Base-by-base conservation (phyloP, 2,113 vertebrate genomes). In the Ptilonorhynchus violaceus region DNA sequence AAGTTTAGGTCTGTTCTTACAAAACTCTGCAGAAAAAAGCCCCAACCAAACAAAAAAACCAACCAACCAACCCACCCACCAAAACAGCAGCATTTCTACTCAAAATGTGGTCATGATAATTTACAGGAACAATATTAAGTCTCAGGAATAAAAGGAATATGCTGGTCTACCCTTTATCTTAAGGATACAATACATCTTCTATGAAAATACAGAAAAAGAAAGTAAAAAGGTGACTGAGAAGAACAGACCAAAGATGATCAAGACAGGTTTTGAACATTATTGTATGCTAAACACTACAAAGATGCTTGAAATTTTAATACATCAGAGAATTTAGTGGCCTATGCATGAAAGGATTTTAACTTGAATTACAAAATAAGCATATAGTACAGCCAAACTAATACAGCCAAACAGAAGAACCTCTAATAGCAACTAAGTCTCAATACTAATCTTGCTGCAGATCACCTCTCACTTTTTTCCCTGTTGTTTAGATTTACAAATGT, bases 171-270 rank as follows among this genome's bases (percentile, higher is more conserved):
- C 68, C 88, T 75, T 88, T 74, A 79, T 63, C 85, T 91, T 86
- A 68, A 67, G 31, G 70, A 94, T 67, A 89, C 13, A 90, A 87
- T 79, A 94, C 49, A 92, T 49, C 39, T n/a, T 89, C 91, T 76
- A 80, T 66, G 81, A 74, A 89, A 85, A 85, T 47, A 75, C 35
- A 90, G 67, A 93, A 92, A 18, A 80, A 93, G 42, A 87, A 95
- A 89, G 46, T 64, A 85, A 86, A 94, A 95, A 88, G 44, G 8
- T 75, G 25, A 96, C 81, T 64, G 37, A 97, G 39, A 42, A 93
- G 31, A 59, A 89, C 44, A 78, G 60, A 39, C 31, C 21, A 76
- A 58, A 16, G 20, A 17, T 10, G 27, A 69, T 35, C 33, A 90
- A 89, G 59, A 53, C 1, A 78, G 4, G 25, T 64, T 88, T 41